Evolutionary conservation across 92 coral and sea anemone species (phyloP).

Genomic region (Phenganax marumi): DNA sequence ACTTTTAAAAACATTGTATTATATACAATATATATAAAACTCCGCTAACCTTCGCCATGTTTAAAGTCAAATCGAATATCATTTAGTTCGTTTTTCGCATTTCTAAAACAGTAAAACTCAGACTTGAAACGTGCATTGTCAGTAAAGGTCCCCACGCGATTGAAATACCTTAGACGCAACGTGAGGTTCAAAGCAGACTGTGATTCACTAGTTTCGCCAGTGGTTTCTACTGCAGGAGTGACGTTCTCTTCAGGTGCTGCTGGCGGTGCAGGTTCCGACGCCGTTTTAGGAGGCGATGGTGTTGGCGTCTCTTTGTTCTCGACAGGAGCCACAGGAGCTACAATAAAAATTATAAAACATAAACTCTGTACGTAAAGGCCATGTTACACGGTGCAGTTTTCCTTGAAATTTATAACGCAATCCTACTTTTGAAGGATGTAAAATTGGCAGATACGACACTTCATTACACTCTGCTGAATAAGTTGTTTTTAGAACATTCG

Average conservation of each 20-base stretch:
- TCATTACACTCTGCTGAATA: too few species aligned
- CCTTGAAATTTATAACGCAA: too few species aligned
- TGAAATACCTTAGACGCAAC: constrained; percentile 29
- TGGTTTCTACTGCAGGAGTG: background rate
- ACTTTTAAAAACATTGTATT: background rate
- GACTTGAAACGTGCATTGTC: background rate
- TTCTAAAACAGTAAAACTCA: constrained; percentile 51
- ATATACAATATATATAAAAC: background rate
- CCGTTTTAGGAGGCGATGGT: constrained; percentile 17
- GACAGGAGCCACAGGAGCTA: constrained; percentile 4
- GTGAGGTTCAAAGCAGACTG: constrained; percentile 35
- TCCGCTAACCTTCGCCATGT: constrained; percentile 74
- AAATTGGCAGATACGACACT: too few species aligned
- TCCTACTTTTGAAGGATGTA: too few species aligned
- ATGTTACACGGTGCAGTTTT: too few species aligned
- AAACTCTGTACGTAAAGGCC: too few species aligned
- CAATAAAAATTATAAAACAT: background rate
- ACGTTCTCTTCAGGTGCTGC: background rate
- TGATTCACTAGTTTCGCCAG: constrained; percentile 7
- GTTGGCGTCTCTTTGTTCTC: constrained; percentile 14
- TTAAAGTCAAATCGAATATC: constrained; percentile 95
- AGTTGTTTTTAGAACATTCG: too few species aligned
- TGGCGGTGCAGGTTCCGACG: constrained; percentile 7
- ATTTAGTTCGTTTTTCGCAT: constrained; percentile 89
- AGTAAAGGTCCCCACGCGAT: background rate